Percentiles rank a stretch among this genome's conserved stretches.
These are phyloP conservation scores for Nothoprocta perdicaria DNA, from an alignment of 2,113 vertebrate species.

Conservation along the genomic window DNA sequence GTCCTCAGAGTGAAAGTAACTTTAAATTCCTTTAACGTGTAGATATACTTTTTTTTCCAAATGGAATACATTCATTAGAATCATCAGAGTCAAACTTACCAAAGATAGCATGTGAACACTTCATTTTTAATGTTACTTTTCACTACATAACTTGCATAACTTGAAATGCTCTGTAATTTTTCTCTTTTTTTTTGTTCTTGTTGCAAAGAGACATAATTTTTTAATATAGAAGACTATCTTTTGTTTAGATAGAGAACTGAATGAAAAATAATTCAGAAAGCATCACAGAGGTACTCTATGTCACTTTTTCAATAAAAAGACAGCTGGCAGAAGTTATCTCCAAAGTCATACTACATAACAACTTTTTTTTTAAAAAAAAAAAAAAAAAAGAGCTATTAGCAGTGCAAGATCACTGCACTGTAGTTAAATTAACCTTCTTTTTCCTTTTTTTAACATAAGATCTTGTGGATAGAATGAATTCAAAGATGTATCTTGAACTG, in stretches of 20 bases:
- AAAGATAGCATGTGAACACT: no score
- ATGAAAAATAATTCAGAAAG: background rate
- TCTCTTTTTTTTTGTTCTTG: background rate
- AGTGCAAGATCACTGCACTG: background rate
- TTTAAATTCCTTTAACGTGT: no score
- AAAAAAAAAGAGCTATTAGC: accelerated
- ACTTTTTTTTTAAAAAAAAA: background rate
- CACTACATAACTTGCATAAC: background rate
- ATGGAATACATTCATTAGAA: no score
- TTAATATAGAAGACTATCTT: background rate
- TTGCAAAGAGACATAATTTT: background rate
- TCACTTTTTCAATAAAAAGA: background rate
- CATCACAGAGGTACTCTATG: background rate
- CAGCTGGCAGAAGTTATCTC: background rate
- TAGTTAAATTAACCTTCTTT: background rate
- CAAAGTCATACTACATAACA: background rate
- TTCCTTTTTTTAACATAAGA: background rate
- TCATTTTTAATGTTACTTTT: no score
- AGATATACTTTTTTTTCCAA: no score
- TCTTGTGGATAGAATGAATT: background rate
- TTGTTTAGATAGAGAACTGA: background rate
- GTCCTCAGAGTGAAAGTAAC: no score
- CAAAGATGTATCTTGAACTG: background rate
- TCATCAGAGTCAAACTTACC: no score
- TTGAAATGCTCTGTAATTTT: background rate